Evolutionary conservation across 2,888 invertebrate genomes (phyloP).

Genomic region (Branchellion lobata): DNA sequence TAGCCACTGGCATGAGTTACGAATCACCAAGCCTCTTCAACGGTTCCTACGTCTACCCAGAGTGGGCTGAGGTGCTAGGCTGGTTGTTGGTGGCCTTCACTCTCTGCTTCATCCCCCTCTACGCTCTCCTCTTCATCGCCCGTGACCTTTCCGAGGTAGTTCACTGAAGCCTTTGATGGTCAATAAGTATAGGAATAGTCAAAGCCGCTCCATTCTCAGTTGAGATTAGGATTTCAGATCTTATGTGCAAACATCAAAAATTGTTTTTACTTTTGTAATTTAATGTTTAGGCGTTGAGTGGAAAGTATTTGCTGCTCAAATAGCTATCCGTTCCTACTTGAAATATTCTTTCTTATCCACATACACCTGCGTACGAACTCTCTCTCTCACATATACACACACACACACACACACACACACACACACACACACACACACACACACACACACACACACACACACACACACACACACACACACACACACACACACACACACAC

Average conservation of each 20-base stretch:
- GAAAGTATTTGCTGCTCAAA: no score
- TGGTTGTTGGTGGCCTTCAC: slow-evolving; percentile 48
- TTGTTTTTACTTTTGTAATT: background rate
- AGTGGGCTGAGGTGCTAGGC: slow-evolving; percentile 48
- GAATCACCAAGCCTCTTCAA: slow-evolving; percentile 52
- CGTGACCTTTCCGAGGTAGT: slow-evolving; percentile 48
- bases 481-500: no score
- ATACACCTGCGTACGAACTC: no score
- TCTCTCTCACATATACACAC: no score
- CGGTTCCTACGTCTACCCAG: slow-evolving; percentile 51
- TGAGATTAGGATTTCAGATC: background rate
- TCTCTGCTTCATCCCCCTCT: slow-evolving; percentile 49
- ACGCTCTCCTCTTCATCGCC: slow-evolving; percentile 54
- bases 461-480: no score
- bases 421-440: no score
- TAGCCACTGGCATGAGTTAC: slow-evolving; percentile 56
- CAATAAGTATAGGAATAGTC: background rate
- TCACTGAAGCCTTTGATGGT: no score
- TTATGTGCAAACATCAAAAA: background rate
- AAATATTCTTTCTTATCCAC: no score
- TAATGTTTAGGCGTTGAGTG: no score
- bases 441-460: no score
- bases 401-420: no score
- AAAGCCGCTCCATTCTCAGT: background rate
- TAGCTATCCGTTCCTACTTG: no score